These are phyloP conservation scores for Poeciliopsis retropinna DNA, from an alignment of 2,113 vertebrate species.

Conservation along the genomic window DNA sequence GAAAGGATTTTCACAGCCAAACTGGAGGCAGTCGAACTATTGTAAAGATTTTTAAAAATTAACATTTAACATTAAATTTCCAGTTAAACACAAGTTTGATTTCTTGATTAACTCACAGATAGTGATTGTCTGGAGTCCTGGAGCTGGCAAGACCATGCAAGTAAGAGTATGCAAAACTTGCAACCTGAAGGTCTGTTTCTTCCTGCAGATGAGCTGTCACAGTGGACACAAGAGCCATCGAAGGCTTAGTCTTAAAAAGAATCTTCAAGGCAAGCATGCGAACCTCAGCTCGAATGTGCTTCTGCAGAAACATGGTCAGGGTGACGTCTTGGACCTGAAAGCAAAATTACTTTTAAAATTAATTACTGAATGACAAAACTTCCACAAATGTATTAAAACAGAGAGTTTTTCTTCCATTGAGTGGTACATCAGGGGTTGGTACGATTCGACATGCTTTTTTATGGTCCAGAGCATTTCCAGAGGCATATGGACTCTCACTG, in stretches of 20 bases:
- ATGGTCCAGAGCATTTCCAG: no score
- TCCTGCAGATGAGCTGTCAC: conserved; percentile 77
- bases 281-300: conserved; percentile 66
- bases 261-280: conserved; percentile 82
- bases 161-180: conserved; percentile 84
- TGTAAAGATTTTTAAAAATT: neutral
- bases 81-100: neutral
- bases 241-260: conserved; percentile 84
- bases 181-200: conserved; percentile 81
- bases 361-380: neutral
- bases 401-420: neutral
- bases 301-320: conserved; percentile 79
- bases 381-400: neutral
- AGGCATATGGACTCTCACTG: no score
- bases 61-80: neutral
- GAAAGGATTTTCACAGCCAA: conserved; percentile 84
- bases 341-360: neutral
- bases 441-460: no score
- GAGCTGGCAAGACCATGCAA: conserved; percentile 79
- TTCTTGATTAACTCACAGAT: conserved; percentile 78
- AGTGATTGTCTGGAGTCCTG: conserved; percentile 74
- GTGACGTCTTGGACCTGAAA: conserved; percentile 84
- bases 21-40: conserved; percentile 83
- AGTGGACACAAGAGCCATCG: conserved; percentile 75
- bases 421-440: no score